These are phyloP conservation scores for Octomys mimax DNA, from an alignment of 2,797 vertebrate species.

Conservation along the genomic window DNA sequence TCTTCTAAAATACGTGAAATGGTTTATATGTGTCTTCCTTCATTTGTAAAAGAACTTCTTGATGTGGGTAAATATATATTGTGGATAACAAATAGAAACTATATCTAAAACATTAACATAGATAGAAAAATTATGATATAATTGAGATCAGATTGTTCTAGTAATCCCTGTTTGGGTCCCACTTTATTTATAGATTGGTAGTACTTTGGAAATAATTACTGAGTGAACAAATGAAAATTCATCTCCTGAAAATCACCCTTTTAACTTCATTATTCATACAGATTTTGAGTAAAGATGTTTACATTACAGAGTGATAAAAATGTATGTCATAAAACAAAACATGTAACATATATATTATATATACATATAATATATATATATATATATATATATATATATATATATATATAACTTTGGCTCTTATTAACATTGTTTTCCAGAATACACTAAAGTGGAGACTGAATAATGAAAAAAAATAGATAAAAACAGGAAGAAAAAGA, in stretches of 20 bases:
- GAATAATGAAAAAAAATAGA: constrained; percentile 7
- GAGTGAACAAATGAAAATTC: background rate
- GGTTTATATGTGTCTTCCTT: background rate
- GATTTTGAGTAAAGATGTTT: constrained; percentile 22
- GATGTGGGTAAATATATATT: background rate
- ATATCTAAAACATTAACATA: background rate
- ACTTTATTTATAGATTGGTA: background rate
- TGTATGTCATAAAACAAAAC: background rate
- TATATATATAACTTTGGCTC: background rate
- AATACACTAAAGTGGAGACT: background rate
- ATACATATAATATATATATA: background rate
- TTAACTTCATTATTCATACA: background rate
- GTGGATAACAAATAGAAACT: background rate
- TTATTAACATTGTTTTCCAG: background rate
- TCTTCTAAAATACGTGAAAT: constrained; percentile 10
- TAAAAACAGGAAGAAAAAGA: background rate
- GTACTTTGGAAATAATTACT: background rate
- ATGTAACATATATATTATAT: background rate
- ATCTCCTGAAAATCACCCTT: background rate
- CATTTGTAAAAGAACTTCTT: constrained; percentile 2
- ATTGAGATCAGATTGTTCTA: background rate
- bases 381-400: background rate
- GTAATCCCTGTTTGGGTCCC: background rate
- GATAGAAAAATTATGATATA: background rate
- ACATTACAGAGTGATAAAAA: background rate